These are phyloP conservation scores for Sycobia sp. DNA, from an alignment of 1,140 invertebrate species.

Conservation along the genomic window DNA sequence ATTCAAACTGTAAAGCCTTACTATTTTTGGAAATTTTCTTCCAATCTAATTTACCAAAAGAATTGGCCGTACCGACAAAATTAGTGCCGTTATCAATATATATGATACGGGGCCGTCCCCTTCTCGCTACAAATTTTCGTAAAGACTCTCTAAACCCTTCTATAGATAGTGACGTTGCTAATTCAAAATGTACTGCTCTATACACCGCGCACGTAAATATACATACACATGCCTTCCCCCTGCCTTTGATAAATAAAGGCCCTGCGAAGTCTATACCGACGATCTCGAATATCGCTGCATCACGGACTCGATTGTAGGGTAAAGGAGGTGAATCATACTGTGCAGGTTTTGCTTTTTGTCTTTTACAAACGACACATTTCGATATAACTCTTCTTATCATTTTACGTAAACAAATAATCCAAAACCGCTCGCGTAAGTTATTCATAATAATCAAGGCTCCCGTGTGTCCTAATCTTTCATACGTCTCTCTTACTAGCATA, in stretches of 20 bases:
- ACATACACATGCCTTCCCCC: slow-evolving; percentile 1
- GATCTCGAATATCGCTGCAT: not conserved
- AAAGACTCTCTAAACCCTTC: slow-evolving; percentile 36
- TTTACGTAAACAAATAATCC: not conserved
- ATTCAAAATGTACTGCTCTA: slow-evolving; percentile 39
- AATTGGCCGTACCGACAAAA: slow-evolving; percentile 44
- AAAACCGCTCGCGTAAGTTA: not conserved
- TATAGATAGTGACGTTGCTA: slow-evolving; percentile 39
- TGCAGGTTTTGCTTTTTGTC: not conserved
- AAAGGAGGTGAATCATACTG: not conserved
- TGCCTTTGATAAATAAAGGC: not conserved
- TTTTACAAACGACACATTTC: not conserved
- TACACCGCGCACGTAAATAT: slow-evolving; percentile 24
- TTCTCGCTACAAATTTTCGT: slow-evolving; percentile 43
- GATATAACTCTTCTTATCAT: not conserved
- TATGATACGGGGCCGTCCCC: slow-evolving; percentile 43
- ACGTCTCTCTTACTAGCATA: not conserved
- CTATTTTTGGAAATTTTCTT: not conserved
- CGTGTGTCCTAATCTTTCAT: not conserved
- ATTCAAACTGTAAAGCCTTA: not conserved
- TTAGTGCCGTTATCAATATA: slow-evolving; percentile 53
- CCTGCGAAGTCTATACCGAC: too few species aligned
- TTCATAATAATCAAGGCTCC: not conserved
- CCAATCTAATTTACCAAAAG: not conserved
- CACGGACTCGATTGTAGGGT: not conserved